A percentile compares a stretch with the other conserved stretches of the same genome.
These are phyloP conservation scores for Agrilus cyanescens DNA, from an alignment of 2,888 invertebrate species.

Conservation along the genomic window DNA sequence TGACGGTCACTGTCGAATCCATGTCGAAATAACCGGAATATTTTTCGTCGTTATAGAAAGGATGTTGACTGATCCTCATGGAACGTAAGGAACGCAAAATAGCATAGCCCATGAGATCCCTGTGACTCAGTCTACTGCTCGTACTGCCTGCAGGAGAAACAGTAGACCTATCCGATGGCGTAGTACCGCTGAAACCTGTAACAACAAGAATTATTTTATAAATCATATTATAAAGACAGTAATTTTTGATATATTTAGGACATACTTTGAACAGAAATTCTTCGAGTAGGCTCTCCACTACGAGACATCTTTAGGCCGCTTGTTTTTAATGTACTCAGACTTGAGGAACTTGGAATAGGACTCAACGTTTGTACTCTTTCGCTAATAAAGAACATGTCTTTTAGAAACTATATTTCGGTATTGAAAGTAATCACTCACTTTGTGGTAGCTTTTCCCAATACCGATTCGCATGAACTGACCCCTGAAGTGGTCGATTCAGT, in stretches of 20 bases:
- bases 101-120: constrained; percentile 66
- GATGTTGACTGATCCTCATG: constrained; percentile 44
- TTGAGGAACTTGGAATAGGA: constrained; percentile 78
- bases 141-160: constrained; percentile 43
- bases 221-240: background rate
- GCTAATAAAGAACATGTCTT: constrained; percentile 29
- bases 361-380: constrained; percentile 70
- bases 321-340: constrained; percentile 38
- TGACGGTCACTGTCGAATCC: constrained; percentile 8
- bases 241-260: constrained; percentile 9
- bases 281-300: constrained; percentile 40
- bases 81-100: constrained; percentile 54
- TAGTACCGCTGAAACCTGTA: constrained; percentile 30
- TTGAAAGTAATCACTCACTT: constrained; percentile 33
- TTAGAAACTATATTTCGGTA: background rate
- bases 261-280: constrained; percentile 47
- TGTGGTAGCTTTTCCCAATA: constrained; percentile 42
- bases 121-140: constrained; percentile 49
- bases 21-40: constrained; percentile 36
- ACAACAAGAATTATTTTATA: background rate
- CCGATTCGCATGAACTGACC: constrained; percentile 71
- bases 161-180: constrained; percentile 41
- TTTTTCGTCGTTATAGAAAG: constrained; percentile 52
- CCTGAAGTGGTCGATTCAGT: constrained; percentile 76
- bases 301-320: constrained; percentile 29